These are phyloP conservation scores for Cecidostiba fungosa DNA, from an alignment of 2,888 invertebrate species.

Conservation along the genomic window DNA sequence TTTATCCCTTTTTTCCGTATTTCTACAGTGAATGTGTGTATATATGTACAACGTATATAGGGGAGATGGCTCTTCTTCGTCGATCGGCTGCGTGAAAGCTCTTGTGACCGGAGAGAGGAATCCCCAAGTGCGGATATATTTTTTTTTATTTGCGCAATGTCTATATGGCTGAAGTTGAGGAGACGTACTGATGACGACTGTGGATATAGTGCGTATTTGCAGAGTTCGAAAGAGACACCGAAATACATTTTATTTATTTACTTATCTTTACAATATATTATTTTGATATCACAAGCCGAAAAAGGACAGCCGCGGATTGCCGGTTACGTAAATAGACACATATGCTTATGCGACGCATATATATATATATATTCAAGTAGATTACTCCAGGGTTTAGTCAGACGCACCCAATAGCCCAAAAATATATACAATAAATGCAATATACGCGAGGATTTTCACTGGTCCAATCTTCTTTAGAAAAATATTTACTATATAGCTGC, in stretches of 20 bases:
- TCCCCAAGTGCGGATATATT: neutral
- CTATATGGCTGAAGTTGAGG: neutral
- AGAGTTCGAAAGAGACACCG: too few relatives aligned
- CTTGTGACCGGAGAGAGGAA: neutral
- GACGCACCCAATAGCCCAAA: neutral
- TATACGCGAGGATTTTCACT: neutral
- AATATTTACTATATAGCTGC: neutral
- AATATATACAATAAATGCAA: neutral
- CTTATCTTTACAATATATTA: neutral
- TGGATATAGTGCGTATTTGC: too few relatives aligned
- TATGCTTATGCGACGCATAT: neutral
- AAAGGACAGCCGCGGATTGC: neutral
- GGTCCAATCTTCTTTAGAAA: neutral
- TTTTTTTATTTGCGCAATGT: neutral
- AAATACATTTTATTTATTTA: too few relatives aligned
- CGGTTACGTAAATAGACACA: neutral
- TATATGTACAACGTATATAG: neutral
- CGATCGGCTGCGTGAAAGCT: neutral
- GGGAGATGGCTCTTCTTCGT: neutral
- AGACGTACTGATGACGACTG: too few relatives aligned
- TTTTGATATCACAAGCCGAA: neutral
- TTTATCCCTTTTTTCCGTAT: constrained; percentile 1
- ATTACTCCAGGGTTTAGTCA: neutral
- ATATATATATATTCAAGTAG: constrained; percentile 14
- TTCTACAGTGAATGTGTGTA: neutral